Evolutionary conservation across 2,888 invertebrate species (phyloP), one percentile per base, ranked within the genome.

Genomic region (Chymomyza amoena): DNA sequence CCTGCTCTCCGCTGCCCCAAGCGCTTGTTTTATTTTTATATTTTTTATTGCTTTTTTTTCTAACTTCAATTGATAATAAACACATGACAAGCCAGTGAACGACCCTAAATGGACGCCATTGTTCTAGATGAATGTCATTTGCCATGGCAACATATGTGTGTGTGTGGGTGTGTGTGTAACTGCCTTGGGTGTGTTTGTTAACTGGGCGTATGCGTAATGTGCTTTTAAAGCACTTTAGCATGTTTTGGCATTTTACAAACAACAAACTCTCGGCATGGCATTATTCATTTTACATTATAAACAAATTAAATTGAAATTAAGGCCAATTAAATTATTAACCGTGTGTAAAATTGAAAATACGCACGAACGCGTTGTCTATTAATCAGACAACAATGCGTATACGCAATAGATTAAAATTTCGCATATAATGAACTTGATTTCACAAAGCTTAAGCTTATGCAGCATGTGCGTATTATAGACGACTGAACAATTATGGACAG

Each of bases 31-130:
- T 57, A 18, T 39, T 62, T 61, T 63, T 39, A 15, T 39, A 15
- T 63, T 69, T 56, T 68, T 59, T 28, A 62, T 66, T 50, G 2
- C 16, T 32, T 69, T 32, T 63, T 63, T 59, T 25, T 10, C 20
- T 56, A 16, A 52, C 51, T 64, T 51, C 66, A 75, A 77, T 75
- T 82, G 84, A 84, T 84, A 87, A 84, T 87, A 79, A 87, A 76
- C 82, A 79, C 64, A 70, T 52, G 36, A 39, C 66, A 62, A 52
- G 61, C 72, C 9, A 62, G 56, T 36, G 68, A 16, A n/a, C 52
- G 67, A 73, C 84, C 81, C 61, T 68, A 79, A 82, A 69, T 57
- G 70, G 56, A 72, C 57, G 66, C 54, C 69, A 76, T 70, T 76
- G 70, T 66, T 65, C 69, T 70, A 70, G 77, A 68, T 72, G 71